Conservation (phyloP, 2,113 vertebrate genomes). For the Oxygymnocypris stewartii region DNA sequence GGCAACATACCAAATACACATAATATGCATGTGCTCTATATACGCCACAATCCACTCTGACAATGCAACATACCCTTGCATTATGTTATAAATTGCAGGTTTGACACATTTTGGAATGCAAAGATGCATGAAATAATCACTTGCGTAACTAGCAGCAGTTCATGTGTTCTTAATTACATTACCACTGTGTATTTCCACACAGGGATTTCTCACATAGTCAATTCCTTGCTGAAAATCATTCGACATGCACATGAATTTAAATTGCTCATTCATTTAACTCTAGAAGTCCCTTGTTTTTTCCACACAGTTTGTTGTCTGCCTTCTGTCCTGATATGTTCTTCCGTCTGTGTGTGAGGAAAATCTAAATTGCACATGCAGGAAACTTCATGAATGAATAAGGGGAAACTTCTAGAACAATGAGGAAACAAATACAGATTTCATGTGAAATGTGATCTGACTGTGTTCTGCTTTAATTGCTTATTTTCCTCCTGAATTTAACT, state of each 20-base stretch:
- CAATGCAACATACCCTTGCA: not conserved
- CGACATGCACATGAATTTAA: not conserved
- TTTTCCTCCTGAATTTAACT: not conserved
- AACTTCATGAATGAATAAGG: not conserved
- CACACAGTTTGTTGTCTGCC: not conserved
- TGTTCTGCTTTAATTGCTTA: not conserved
- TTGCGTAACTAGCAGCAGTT: not conserved
- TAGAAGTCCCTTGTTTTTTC: not conserved
- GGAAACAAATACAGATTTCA: not conserved
- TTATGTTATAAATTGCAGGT: not conserved
- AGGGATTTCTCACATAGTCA: slow-evolving; percentile 15
- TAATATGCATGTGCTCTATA: not conserved
- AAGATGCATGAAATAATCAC: slow-evolving; percentile 7
- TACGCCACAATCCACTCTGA: not conserved
- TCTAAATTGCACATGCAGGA: not conserved
- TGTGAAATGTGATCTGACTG: not conserved
- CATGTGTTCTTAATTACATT: not conserved
- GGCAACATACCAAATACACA: not conserved
- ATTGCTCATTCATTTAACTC: not conserved
- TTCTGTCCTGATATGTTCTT: not conserved
- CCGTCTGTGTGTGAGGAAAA: not conserved
- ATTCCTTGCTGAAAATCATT: slow-evolving; percentile 17
- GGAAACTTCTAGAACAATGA: not conserved
- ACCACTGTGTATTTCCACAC: slow-evolving; percentile 6
- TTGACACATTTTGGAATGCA: slow-evolving; percentile 13